Evolutionary conservation across 2,797 vertebrate genomes (phyloP).

Genomic region (Characodon lateralis): DNA sequence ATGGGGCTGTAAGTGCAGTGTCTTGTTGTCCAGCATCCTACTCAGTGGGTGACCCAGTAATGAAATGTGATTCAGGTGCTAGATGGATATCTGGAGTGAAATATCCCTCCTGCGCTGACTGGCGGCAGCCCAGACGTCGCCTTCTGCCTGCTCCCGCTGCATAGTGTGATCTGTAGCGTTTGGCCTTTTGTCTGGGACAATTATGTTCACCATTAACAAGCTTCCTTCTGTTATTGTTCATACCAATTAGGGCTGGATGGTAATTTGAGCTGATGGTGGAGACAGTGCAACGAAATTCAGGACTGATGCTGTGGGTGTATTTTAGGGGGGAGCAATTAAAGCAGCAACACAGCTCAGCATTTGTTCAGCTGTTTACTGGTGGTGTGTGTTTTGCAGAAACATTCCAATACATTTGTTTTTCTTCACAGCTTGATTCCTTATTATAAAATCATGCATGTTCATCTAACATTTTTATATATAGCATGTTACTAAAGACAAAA

Average conservation of each 20-base stretch:
- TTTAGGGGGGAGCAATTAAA: slow-evolving; percentile 30
- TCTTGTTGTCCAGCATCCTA: slow-evolving; percentile 3
- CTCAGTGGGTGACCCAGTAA: slow-evolving; percentile 41
- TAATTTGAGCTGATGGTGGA: slow-evolving; percentile 86
- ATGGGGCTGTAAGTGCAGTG: slow-evolving; percentile 19
- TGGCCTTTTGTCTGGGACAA: slow-evolving; percentile 70
- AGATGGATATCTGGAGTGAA: slow-evolving; percentile 71
- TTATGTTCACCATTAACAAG: slow-evolving; percentile 85
- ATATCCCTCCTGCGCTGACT: slow-evolving; percentile 32
- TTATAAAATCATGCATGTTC: neutral
- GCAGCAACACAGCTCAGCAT: slow-evolving; percentile 24
- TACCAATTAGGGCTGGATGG: slow-evolving; percentile 85
- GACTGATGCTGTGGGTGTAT: slow-evolving; percentile 65
- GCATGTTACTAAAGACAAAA: neutral
- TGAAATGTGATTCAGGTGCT: slow-evolving; percentile 70
- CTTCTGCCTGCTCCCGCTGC: slow-evolving; percentile 52
- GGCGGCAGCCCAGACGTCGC: slow-evolving; percentile 68
- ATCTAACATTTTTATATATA: neutral
- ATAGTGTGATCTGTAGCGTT: slow-evolving; percentile 67
- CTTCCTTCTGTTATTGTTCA: slow-evolving; percentile 87
- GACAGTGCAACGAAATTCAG: slow-evolving; percentile 80
- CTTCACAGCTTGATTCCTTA: neutral
- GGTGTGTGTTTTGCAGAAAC: slow-evolving; percentile 2
- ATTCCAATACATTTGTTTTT: neutral
- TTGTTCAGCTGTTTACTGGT: slow-evolving; percentile 12